Evolutionary conservation across 1,140 invertebrate species (phyloP).

Genomic region (Lepidurus apus): DNA sequence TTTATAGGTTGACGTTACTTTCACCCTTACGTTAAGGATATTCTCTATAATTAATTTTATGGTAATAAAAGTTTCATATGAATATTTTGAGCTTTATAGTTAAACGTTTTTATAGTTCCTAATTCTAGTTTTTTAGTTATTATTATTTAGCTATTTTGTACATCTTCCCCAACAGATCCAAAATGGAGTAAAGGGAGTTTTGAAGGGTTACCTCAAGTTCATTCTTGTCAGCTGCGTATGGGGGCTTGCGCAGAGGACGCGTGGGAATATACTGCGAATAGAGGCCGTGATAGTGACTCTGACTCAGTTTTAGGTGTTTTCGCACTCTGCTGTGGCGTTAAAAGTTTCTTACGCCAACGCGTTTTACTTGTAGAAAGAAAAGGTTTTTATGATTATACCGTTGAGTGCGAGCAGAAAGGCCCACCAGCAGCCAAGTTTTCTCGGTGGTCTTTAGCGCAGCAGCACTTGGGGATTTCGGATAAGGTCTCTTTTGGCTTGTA

Average conservation of each 20-base stretch:
- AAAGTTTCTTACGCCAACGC: slow-evolving; percentile 3
- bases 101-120: too few species aligned
- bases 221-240: not conserved
- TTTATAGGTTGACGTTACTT: too few species aligned
- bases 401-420: slow-evolving; percentile 18
- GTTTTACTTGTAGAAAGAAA: not conserved
- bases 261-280: not conserved
- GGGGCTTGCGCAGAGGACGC: not conserved
- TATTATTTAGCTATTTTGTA: too few species aligned
- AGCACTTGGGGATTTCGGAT: slow-evolving; percentile 8
- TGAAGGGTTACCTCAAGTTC: too few species aligned
- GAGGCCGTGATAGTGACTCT: not conserved
- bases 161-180: too few species aligned
- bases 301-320: slow-evolving; percentile 7
- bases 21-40: too few species aligned
- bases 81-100: too few species aligned
- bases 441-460: slow-evolving; percentile 17
- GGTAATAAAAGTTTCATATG: too few species aligned
- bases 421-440: slow-evolving; percentile 19
- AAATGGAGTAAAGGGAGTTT: too few species aligned
- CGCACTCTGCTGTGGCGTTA: not conserved
- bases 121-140: too few species aligned
- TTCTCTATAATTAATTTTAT: too few species aligned
- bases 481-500: slow-evolving; percentile 14
- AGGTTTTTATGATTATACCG: slow-evolving; percentile 3